Percentiles rank a stretch among this genome's conserved stretches.
These are phyloP conservation scores for Acleris cristana DNA, from an alignment of 2,888 invertebrate genomes.

Conservation along the genomic window DNA sequence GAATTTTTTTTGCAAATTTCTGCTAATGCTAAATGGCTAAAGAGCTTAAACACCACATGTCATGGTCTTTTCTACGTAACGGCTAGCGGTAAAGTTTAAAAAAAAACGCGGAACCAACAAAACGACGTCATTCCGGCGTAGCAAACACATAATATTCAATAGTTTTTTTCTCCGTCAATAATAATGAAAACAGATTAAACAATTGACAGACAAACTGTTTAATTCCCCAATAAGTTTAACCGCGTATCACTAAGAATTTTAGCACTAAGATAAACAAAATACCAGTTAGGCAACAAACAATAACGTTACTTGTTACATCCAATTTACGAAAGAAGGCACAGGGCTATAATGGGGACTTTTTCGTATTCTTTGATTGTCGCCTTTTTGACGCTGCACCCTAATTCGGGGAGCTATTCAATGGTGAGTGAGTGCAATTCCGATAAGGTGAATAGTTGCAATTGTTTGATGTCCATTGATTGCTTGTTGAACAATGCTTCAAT, in stretches of 20 bases:
- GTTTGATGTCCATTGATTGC: conserved; percentile 23
- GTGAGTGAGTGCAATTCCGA: background rate
- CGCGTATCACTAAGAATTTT: background rate
- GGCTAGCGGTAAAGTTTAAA: too few relatives aligned
- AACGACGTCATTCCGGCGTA: too few relatives aligned
- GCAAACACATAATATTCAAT: too few relatives aligned
- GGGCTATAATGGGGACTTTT: conserved; percentile 45
- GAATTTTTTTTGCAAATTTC: too few relatives aligned
- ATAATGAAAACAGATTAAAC: too few relatives aligned
- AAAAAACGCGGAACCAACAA: too few relatives aligned
- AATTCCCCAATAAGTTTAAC: too few relatives aligned
- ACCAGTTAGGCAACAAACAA: conserved; percentile 15
- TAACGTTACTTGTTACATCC: conserved; percentile 40
- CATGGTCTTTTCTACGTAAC: too few relatives aligned
- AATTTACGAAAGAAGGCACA: conserved; percentile 43
- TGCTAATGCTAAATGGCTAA: too few relatives aligned
- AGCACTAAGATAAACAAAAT: conserved; percentile 7
- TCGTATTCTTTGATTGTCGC: conserved; percentile 54
- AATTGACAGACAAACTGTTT: too few relatives aligned
- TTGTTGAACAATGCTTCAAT: conserved; percentile 1
- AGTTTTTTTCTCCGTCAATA: too few relatives aligned
- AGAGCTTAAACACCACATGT: too few relatives aligned
- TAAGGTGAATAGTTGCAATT: background rate
- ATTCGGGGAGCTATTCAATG: conserved; percentile 1
- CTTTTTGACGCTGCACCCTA: conserved; percentile 24